Evolutionary conservation across 2,888 invertebrate species (phyloP).

Genomic region (Sarcophaga caerulescens): DNA sequence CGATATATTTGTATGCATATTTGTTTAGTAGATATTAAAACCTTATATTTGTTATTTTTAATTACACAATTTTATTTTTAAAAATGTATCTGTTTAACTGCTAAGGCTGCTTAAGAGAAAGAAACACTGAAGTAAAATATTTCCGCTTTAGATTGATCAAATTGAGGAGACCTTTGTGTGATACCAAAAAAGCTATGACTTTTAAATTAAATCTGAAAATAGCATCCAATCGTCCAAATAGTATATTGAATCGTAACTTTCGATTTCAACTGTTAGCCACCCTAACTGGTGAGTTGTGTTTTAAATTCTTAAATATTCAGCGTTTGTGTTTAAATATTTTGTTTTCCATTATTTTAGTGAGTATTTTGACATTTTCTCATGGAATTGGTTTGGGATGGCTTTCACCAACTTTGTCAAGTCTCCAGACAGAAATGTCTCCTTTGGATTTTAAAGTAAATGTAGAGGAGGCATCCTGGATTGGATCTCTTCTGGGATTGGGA

Average conservation of each 20-base stretch:
- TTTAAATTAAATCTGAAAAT: slow-evolving; percentile 11
- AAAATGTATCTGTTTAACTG: too few relatives aligned
- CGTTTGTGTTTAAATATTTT: too few relatives aligned
- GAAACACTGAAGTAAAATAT: too few relatives aligned
- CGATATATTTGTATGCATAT: too few relatives aligned
- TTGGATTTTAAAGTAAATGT: slow-evolving; percentile 72
- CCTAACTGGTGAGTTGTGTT: slow-evolving; percentile 71
- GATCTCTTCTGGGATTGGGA: slow-evolving; percentile 76
- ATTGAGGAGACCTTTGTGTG: too few relatives aligned
- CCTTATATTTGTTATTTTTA: too few relatives aligned
- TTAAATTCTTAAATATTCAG: background rate
- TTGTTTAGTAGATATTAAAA: too few relatives aligned
- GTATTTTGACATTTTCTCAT: slow-evolving; percentile 78
- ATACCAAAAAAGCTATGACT: too few relatives aligned
- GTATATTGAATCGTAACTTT: slow-evolving; percentile 62
- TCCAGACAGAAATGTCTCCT: slow-evolving; percentile 72
- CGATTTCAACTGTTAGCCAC: slow-evolving; percentile 74
- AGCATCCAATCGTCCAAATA: slow-evolving; percentile 41
- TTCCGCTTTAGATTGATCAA: too few relatives aligned
- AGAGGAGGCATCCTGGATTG: slow-evolving; percentile 77
- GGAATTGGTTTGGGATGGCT: slow-evolving; percentile 79
- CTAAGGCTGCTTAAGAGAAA: too few relatives aligned
- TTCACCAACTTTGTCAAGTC: slow-evolving; percentile 76
- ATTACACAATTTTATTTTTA: too few relatives aligned
- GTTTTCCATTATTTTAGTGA: slow-evolving; percentile 71